These are phyloP conservation scores for Taphrorychus bicolor DNA, from an alignment of 2,888 invertebrate genomes.

Conservation along the genomic window DNA sequence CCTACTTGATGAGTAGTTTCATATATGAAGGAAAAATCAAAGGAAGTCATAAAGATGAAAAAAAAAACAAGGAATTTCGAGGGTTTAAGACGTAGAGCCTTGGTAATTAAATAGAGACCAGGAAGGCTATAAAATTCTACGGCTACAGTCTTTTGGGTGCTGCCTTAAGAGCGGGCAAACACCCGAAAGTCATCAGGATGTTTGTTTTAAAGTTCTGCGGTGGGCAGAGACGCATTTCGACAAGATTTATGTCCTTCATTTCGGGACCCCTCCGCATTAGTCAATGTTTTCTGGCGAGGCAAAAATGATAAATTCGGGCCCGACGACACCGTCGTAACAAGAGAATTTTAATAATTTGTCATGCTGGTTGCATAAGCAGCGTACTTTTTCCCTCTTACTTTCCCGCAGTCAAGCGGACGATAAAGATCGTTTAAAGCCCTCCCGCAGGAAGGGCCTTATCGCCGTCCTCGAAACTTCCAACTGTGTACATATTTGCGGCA, in stretches of 20 bases:
- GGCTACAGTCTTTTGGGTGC: conserved; percentile 9
- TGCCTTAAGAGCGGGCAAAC: conserved; percentile 12
- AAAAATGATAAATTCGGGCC: conserved; percentile 35
- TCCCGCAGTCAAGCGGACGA: too few species aligned
- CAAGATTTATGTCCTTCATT: conserved; percentile 35
- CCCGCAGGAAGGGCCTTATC: background rate
- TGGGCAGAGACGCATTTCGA: conserved; percentile 30
- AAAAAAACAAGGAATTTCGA: too few species aligned
- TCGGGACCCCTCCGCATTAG: conserved; percentile 17
- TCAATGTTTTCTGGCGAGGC: conserved; percentile 30
- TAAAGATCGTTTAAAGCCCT: background rate
- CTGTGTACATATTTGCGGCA: conserved; percentile 20
- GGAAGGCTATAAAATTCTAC: too few species aligned
- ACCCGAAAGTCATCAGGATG: conserved; percentile 35
- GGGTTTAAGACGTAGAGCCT: too few species aligned
- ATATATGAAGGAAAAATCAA: too few species aligned
- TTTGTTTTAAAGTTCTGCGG: conserved; percentile 35
- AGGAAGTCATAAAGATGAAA: too few species aligned
- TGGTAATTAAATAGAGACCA: too few species aligned
- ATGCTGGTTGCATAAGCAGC: background rate
- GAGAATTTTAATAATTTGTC: conserved; percentile 31
- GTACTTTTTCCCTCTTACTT: background rate
- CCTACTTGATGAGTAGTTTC: too few species aligned
- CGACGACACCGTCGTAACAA: conserved; percentile 2
- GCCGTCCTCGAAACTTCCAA: conserved; percentile 4